phyloP scores from a whole-genome alignment of 1,140 invertebrate species.

The Philotrypesis tridentata region DNA sequence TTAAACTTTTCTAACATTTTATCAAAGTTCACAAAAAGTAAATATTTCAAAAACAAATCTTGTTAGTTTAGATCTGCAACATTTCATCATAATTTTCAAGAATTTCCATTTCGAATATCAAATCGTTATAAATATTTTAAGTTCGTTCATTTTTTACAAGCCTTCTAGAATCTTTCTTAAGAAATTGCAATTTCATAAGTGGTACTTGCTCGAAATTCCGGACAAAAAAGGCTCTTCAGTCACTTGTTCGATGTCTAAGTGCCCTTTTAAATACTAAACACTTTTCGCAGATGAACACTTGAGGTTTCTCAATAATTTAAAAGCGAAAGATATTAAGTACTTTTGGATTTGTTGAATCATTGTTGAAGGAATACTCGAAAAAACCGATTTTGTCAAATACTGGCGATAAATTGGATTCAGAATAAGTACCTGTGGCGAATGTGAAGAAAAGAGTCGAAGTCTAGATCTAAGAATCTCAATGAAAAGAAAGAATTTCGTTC shows the following conservation, averaged over 20 bases:
- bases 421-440: slow-evolving; percentile 12
- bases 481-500: slow-evolving; percentile 34
- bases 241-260: not conserved
- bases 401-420: slow-evolving; percentile 7
- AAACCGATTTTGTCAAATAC: not conserved
- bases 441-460: slow-evolving; percentile 5
- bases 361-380: not conserved
- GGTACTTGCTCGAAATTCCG: slow-evolving; percentile 13
- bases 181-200: slow-evolving; percentile 8
- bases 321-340: too few species aligned
- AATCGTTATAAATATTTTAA: too few species aligned
- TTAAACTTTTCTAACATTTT: too few species aligned
- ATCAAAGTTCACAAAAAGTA: too few species aligned
- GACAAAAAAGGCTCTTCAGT: slow-evolving; percentile 3
- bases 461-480: slow-evolving; percentile 18
- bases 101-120: too few species aligned
- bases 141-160: too few species aligned
- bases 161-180: not conserved
- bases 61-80: too few species aligned
- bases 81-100: too few species aligned
- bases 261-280: slow-evolving; percentile 1
- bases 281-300: not conserved
- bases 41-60: too few species aligned
- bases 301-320: not conserved
- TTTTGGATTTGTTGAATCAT: not conserved